phyloP scores from a whole-genome alignment of 2,888 invertebrate species.

The Melanargia galathea region DNA sequence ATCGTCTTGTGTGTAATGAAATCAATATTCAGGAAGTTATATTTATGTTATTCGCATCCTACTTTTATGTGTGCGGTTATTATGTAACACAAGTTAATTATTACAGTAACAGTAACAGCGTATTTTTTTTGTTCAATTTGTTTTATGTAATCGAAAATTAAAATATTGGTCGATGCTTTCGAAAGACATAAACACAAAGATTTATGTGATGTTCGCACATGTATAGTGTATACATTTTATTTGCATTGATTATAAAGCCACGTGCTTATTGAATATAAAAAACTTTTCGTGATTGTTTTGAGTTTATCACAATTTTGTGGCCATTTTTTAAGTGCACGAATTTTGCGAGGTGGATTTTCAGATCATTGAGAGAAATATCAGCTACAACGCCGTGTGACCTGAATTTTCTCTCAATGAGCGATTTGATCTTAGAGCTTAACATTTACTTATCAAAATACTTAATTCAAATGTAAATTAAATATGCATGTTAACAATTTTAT shows the following conservation, averaged over 20 bases:
- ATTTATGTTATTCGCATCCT: neutral
- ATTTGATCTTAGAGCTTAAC: too few species aligned
- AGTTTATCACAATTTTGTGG: too few species aligned
- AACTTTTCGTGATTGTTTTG: too few species aligned
- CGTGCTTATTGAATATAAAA: slow-evolving; percentile 5
- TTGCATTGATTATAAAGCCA: neutral
- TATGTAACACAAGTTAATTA: neutral
- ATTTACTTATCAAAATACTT: too few species aligned
- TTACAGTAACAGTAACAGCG: neutral
- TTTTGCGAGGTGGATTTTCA: too few species aligned
- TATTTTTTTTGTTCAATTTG: slow-evolving; percentile 6
- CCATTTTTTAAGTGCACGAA: too few species aligned
- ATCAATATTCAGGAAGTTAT: neutral
- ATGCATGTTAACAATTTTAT: too few species aligned
- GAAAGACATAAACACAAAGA: slow-evolving; percentile 14
- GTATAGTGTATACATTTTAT: slow-evolving; percentile 4
- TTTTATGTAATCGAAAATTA: slow-evolving; percentile 21
- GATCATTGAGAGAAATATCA: too few species aligned
- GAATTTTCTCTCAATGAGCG: too few species aligned
- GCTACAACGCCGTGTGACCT: too few species aligned
- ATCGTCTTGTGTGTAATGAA: neutral
- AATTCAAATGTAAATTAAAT: too few species aligned
- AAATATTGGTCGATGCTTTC: slow-evolving; percentile 16
- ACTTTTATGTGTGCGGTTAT: neutral
- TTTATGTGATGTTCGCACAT: slow-evolving; percentile 2